A percentile compares a stretch with the other conserved stretches of the same genome.
Conservation (phyloP, 2,797 vertebrate genomes). For the Capromys pilorides region DNA sequence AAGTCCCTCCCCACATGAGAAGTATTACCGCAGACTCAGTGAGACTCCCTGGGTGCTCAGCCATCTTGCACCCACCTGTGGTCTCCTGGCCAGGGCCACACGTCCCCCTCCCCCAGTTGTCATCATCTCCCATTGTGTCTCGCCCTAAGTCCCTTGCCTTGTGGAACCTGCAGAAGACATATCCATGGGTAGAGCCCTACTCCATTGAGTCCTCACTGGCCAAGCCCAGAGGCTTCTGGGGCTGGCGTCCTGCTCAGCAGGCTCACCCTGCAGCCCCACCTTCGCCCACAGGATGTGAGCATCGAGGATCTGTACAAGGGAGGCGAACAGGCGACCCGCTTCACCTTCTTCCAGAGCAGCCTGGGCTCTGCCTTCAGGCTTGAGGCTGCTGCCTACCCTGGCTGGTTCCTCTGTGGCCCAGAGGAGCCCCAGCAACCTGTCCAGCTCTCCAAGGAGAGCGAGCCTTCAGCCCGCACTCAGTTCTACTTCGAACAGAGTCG, state of each 20-base stretch:
- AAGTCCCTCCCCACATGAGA: rapidly evolving
- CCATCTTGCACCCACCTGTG: not conserved
- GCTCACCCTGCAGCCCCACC: not conserved
- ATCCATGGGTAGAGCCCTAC: not conserved
- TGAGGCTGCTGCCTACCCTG: conserved; percentile 72
- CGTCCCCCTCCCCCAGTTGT: not conserved
- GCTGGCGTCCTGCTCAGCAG: not conserved
- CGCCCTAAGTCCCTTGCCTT: not conserved
- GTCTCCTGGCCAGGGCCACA: not conserved
- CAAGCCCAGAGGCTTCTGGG: not conserved
- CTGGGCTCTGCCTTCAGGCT: conserved; percentile 62
- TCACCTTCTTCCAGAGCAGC: conserved; percentile 79
- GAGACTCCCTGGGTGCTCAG: not conserved
- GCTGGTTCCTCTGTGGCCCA: conserved; percentile 76
- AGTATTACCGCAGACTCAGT: rapidly evolving
- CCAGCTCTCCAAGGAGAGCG: conserved; percentile 43
- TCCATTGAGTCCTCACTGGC: not conserved
- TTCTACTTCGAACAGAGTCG: conserved; percentile 79
- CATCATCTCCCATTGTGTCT: not conserved
- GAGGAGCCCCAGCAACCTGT: conserved; percentile 60
- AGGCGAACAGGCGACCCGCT: conserved; percentile 51
- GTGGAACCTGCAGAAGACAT: not conserved
- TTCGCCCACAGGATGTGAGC: conserved; percentile 68
- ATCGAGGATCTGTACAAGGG: conserved; percentile 76
- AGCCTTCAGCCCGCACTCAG: conserved; percentile 11